Evolutionary conservation across 2,113 vertebrate species (phyloP), one percentile per base, ranked within the genome.

Genomic region (Stictonetta naevosa): DNA sequence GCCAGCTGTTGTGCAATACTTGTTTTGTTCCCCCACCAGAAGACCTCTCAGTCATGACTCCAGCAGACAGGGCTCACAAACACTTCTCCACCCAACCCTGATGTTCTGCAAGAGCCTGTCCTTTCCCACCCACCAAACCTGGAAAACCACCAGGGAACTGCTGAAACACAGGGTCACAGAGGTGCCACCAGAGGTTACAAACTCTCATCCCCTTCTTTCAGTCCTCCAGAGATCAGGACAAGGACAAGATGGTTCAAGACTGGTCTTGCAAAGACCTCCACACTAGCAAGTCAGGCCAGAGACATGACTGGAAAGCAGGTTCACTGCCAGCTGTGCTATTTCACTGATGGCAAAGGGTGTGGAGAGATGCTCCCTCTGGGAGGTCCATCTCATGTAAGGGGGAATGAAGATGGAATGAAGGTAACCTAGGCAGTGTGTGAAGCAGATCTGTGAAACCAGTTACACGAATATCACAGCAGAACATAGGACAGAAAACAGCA

Each of bases 371-470:
- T 55, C 26, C 26, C 13, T 33, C 60, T 21, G 17, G 36, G 29
- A 46, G 52, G 14, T 55, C 38, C 60, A 18, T 50, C 22, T 42
- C 64, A 60, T 23, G 2, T 18, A 25, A 48, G 46, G 46, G 46
- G 46, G 46, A 48, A 7, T 4, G 20, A n/a, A 10, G 63, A 25
- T 23, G 42, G 46, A 64, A 76, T 25, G 44, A 48, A 21, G 46
- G 38, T 11, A 36, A 17, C 10, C 33, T 71, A 58, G 20, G 63
- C 28, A 23, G 20, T 6, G 36, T 13, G 20, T 0, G 0, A 52
- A 80, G 56, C 63, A 46, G 29, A 33, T 38, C 42, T 28, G 7
- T 69, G 56, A 75, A 64, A 53, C 28, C 10, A 53, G 29, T 6
- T 28, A 48, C 6, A 0, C 7, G 34, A 18, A 2, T 44, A 28